phyloP scores from a whole-genome alignment of 1,140 invertebrate genomes.

The Coenobita brevimanus region DNA sequence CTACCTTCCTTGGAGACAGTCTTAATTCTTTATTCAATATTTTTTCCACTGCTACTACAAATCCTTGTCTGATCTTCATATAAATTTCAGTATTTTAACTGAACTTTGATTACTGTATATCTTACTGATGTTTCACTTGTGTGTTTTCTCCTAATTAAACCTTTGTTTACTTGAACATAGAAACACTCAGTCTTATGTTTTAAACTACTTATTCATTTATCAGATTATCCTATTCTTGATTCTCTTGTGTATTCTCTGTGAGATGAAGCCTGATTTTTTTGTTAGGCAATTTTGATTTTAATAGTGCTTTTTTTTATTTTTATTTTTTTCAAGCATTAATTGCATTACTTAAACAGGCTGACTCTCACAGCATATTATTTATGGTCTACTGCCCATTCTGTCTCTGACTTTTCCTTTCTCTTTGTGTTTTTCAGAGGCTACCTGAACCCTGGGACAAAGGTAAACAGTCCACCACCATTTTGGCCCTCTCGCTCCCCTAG shows the following conservation, averaged over 20 bases:
- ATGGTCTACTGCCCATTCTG: slow-evolving; percentile 58
- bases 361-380: slow-evolving; percentile 57
- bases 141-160: slow-evolving; percentile 37
- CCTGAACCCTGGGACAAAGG: slow-evolving; percentile 65
- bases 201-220: slow-evolving; percentile 53
- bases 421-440: slow-evolving; percentile 66
- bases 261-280: slow-evolving; percentile 50
- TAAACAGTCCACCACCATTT: slow-evolving; percentile 64
- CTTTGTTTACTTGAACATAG: slow-evolving; percentile 34
- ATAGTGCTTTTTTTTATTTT: not conserved
- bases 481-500: slow-evolving; percentile 44
- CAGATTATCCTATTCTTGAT: slow-evolving; percentile 36
- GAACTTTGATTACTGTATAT: not conserved
- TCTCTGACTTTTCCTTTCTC: slow-evolving; percentile 66
- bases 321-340: not conserved
- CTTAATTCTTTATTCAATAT: not conserved
- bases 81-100: slow-evolving; percentile 28
- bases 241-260: slow-evolving; percentile 49
- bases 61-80: slow-evolving; percentile 28
- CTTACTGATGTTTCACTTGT: slow-evolving; percentile 41
- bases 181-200: slow-evolving; percentile 42
- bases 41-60: slow-evolving; percentile 10
- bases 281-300: not conserved
- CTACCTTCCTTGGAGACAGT: not conserved
- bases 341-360: slow-evolving; percentile 23